phyloP scores from a whole-genome alignment of 1,140 invertebrate species.

The Hormaphis cornu region DNA sequence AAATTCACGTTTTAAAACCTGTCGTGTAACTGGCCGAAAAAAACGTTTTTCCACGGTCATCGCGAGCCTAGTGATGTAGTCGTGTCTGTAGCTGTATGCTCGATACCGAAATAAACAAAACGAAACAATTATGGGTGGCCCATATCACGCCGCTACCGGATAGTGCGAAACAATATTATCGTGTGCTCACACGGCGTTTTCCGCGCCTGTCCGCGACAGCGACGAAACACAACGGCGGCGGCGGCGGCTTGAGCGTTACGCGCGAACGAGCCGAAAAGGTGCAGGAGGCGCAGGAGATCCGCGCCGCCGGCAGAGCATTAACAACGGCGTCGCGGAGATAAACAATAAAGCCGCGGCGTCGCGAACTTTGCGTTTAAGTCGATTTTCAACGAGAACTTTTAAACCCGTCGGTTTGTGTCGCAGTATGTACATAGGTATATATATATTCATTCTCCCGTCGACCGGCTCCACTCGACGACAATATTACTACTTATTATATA shows the following conservation, averaged over 20 bases:
- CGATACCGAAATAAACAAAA: too few species aligned
- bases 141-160: background rate
- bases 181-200: background rate
- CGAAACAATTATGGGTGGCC: too few species aligned
- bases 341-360: constrained; percentile 28
- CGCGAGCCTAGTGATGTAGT: too few species aligned
- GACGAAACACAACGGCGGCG: background rate
- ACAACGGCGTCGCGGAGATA: constrained; percentile 22
- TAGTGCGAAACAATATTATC: background rate
- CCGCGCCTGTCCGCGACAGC: background rate
- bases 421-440: too few species aligned
- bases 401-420: background rate
- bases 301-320: constrained; percentile 14
- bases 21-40: too few species aligned
- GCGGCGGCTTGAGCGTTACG: constrained; percentile 5
- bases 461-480: background rate
- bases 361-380: constrained; percentile 31
- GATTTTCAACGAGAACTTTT: constrained; percentile 32
- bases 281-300: background rate
- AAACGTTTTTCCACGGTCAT: too few species aligned
- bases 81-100: too few species aligned
- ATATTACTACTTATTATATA: constrained; percentile 3
- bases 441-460: too few species aligned
- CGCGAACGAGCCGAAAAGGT: constrained; percentile 17
- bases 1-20: too few species aligned